These are phyloP conservation scores for Trichechus manatus DNA, from an alignment of 2,113 vertebrate genomes.

Conservation along the genomic window DNA sequence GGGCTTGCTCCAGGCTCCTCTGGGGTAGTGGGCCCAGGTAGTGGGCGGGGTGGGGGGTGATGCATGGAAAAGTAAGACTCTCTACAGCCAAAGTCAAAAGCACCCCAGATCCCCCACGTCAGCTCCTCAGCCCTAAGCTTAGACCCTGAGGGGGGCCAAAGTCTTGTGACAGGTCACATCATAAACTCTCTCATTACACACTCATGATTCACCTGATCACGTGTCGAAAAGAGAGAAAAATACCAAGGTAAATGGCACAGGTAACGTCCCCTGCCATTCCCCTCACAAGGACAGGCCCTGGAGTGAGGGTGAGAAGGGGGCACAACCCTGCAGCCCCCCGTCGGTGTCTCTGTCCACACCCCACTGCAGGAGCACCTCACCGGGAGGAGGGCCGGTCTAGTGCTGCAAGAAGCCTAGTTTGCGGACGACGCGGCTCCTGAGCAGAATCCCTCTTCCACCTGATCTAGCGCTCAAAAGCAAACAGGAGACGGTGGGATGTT, in stretches of 20 bases:
- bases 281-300: background rate
- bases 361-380: background rate
- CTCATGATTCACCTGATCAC: too few species aligned
- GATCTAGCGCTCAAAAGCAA: background rate
- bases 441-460: background rate
- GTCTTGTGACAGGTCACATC: background rate
- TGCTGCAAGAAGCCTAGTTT: background rate
- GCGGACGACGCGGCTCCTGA: background rate
- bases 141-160: background rate
- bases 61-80: background rate
- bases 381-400: background rate
- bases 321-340: accelerated
- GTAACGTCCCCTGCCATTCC: background rate
- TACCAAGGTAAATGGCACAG: background rate
- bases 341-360: background rate
- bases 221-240: background rate
- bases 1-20: background rate
- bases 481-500: background rate
- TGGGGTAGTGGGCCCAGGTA: background rate
- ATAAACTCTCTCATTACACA: background rate
- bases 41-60: background rate
- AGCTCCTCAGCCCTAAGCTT: too few species aligned
- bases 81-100: background rate
- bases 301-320: background rate
- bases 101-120: accelerated